A percentile compares a stretch with the other conserved stretches of the same genome.
Conservation (phyloP, 2,113 vertebrate species). For the Baryphthengus martii region DNA sequence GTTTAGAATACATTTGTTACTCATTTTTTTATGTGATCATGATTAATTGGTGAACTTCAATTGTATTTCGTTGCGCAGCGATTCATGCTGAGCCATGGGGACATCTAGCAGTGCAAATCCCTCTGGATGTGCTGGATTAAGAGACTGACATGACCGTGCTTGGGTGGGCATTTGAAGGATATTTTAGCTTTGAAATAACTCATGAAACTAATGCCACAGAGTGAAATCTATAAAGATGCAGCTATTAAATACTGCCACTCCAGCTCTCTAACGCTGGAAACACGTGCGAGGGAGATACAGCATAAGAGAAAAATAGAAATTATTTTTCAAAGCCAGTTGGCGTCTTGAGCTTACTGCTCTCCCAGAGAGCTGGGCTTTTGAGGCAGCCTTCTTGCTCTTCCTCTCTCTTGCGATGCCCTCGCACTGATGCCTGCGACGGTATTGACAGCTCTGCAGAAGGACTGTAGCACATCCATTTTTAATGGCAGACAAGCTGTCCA, state of each 20-base stretch:
- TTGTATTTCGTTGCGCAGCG: background rate
- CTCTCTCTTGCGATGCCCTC: background rate
- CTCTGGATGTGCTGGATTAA: background rate
- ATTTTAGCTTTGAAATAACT: constrained; percentile 21
- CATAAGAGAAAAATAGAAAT: background rate
- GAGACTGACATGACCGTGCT: constrained; percentile 6
- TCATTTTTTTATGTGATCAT: background rate
- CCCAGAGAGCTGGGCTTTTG: background rate
- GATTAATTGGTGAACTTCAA: constrained; percentile 2
- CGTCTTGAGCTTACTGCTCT: background rate
- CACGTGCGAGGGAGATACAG: background rate
- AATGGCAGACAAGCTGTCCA: background rate
- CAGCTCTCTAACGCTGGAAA: background rate
- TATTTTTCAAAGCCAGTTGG: constrained; percentile 7
- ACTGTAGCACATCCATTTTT: background rate
- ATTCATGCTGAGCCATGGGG: background rate
- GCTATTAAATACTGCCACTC: background rate
- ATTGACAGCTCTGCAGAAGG: background rate
- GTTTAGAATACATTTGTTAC: background rate
- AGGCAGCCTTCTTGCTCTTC: background rate
- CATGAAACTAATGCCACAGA: background rate
- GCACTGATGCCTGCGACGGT: background rate
- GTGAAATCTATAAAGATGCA: background rate
- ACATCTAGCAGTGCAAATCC: background rate
- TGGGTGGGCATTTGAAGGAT: constrained; percentile 23